These are phyloP conservation scores for Drosophila anomalipes DNA, from an alignment of 2,888 invertebrate species.

Conservation along the genomic window DNA sequence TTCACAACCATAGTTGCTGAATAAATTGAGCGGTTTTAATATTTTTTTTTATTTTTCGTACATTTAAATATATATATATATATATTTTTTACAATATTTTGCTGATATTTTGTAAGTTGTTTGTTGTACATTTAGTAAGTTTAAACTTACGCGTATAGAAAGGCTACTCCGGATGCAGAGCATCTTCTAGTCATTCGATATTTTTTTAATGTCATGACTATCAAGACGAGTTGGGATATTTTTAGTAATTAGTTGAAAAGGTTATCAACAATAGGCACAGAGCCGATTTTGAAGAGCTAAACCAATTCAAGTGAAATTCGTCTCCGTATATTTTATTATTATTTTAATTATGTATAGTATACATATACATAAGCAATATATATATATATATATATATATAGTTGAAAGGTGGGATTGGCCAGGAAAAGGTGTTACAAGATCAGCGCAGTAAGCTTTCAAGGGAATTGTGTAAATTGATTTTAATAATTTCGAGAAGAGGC, in stretches of 20 bases:
- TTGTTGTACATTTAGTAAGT: background rate
- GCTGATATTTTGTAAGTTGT: background rate
- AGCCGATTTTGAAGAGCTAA: slow-evolving; percentile 1
- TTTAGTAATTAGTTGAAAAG: slow-evolving; percentile 31
- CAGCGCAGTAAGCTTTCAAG: slow-evolving; percentile 16
- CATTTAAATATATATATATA: background rate
- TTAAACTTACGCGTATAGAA: too few species aligned
- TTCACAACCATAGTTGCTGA: background rate
- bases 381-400: background rate
- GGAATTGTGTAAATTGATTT: slow-evolving; percentile 36
- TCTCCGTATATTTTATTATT: background rate
- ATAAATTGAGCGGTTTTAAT: background rate
- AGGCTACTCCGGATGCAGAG: background rate
- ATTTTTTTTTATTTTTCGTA: background rate
- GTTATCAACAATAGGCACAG: slow-evolving; percentile 29
- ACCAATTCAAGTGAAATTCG: slow-evolving; percentile 8
- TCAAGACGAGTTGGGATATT: slow-evolving; percentile 10
- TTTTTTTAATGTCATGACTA: background rate
- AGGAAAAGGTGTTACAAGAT: slow-evolving; percentile 42
- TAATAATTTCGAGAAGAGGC: slow-evolving; percentile 8
- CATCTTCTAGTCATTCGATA: background rate
- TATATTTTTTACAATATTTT: background rate
- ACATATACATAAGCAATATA: background rate
- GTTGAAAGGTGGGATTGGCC: slow-evolving; percentile 9
- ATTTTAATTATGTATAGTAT: background rate